phyloP scores from a whole-genome alignment of 2,888 invertebrate genomes.

The Spisula solida region DNA sequence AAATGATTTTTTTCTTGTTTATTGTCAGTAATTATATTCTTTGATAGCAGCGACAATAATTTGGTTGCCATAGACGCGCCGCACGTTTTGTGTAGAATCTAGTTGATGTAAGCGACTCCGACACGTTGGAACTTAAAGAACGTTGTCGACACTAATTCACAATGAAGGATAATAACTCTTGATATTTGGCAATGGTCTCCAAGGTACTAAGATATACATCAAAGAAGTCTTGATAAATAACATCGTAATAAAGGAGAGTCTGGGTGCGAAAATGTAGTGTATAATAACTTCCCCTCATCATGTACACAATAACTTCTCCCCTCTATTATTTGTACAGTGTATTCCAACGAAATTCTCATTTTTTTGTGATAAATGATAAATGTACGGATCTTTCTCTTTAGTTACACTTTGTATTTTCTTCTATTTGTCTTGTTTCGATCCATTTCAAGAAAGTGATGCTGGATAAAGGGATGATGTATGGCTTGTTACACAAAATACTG shows the following conservation, averaged over 20 bases:
- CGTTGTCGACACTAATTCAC: constrained; percentile 29
- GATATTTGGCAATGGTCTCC: constrained; percentile 25
- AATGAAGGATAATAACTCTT: constrained; percentile 19
- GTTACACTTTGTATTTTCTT: constrained; percentile 7
- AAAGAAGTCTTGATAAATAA: constrained; percentile 25
- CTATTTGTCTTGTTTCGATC: background rate
- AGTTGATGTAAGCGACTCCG: constrained; percentile 34
- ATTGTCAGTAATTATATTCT: background rate
- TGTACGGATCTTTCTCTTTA: background rate
- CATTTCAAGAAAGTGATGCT: background rate
- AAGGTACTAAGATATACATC: constrained; percentile 21
- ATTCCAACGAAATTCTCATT: background rate
- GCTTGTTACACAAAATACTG: background rate
- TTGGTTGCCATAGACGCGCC: constrained; percentile 5
- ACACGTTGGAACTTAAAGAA: constrained; percentile 17
- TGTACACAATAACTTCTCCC: background rate
- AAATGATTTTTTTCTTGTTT: constrained; percentile 24
- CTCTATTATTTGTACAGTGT: constrained; percentile 2
- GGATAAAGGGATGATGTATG: background rate
- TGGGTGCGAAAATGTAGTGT: background rate
- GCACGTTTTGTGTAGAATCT: background rate
- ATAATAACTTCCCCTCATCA: background rate
- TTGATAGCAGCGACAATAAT: constrained; percentile 28
- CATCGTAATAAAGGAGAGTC: background rate
- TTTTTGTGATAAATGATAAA: constrained; percentile 13